Percentiles rank a stretch among this genome's conserved stretches.
These are phyloP conservation scores for Dromas ardeola DNA, from an alignment of 2,113 vertebrate genomes.

Conservation along the genomic window DNA sequence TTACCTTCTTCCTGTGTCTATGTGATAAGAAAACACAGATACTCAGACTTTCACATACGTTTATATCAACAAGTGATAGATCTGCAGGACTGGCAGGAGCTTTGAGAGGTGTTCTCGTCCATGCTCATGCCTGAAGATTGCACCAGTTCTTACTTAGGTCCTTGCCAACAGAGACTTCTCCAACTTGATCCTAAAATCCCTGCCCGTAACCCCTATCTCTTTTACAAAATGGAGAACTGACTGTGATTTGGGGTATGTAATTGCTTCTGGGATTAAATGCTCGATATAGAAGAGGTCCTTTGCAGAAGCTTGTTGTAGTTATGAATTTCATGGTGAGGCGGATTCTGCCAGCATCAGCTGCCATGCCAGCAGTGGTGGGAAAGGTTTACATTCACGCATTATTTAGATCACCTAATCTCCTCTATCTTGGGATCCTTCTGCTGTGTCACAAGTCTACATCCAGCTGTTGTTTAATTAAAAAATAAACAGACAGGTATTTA, in stretches of 20 bases:
- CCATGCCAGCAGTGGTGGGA: accelerated
- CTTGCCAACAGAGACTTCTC: neutral
- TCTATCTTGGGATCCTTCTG: neutral
- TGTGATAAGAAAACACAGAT: neutral
- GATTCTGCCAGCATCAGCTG: neutral
- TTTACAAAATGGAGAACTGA: neutral
- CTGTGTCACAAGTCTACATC: neutral
- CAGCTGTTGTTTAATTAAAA: conserved; percentile 34
- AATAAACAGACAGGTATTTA: conserved; percentile 13
- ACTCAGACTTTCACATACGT: neutral
- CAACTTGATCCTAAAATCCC: neutral
- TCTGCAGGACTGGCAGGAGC: neutral
- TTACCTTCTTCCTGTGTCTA: neutral
- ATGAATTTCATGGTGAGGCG: accelerated
- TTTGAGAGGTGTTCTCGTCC: neutral
- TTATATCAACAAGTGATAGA: neutral
- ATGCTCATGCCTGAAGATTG: neutral
- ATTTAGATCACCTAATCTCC: neutral
- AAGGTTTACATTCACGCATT: neutral
- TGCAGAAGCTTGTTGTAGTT: neutral
- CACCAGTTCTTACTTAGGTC: neutral
- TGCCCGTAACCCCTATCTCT: accelerated
- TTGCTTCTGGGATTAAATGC: neutral
- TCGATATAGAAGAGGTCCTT: neutral
- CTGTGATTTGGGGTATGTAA: neutral